A percentile compares a stretch with the other conserved stretches of the same genome.
phyloP scores from a whole-genome alignment of 2,113 vertebrate species.

The Poecile atricapillus region DNA sequence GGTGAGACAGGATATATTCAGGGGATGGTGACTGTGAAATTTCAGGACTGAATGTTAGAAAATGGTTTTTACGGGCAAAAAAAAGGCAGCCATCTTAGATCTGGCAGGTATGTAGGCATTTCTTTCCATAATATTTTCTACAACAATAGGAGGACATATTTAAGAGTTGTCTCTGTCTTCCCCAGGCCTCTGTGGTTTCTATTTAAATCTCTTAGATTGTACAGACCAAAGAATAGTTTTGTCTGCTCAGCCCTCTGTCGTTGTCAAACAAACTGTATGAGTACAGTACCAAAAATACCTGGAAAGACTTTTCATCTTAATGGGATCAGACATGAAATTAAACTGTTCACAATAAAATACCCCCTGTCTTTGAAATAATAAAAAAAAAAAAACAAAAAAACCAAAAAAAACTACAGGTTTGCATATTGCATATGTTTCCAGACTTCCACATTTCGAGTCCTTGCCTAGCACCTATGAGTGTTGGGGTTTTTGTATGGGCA shows the following conservation, averaged over 20 bases:
- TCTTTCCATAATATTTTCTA: background rate
- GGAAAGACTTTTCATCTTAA: background rate
- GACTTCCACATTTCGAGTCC: background rate
- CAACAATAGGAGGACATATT: background rate
- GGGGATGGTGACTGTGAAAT: background rate
- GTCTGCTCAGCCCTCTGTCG: background rate
- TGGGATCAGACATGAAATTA: background rate
- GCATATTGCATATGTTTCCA: background rate
- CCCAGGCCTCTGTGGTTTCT: background rate
- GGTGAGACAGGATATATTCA: background rate
- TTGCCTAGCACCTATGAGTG: background rate
- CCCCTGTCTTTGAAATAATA: background rate
- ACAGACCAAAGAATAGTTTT: background rate
- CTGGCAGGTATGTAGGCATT: background rate
- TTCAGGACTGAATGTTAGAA: background rate
- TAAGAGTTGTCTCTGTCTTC: background rate
- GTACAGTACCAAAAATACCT: background rate
- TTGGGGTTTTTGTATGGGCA: rapidly evolving
- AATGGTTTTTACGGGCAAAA: background rate
- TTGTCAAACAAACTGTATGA: background rate
- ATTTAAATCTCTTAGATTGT: background rate
- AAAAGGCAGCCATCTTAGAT: background rate
- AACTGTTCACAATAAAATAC: background rate
- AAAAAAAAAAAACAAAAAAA: background rate
- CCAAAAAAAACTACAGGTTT: background rate